Conservation (phyloP, 2,113 vertebrate species). For the Myrmecobius fasciatus region DNA sequence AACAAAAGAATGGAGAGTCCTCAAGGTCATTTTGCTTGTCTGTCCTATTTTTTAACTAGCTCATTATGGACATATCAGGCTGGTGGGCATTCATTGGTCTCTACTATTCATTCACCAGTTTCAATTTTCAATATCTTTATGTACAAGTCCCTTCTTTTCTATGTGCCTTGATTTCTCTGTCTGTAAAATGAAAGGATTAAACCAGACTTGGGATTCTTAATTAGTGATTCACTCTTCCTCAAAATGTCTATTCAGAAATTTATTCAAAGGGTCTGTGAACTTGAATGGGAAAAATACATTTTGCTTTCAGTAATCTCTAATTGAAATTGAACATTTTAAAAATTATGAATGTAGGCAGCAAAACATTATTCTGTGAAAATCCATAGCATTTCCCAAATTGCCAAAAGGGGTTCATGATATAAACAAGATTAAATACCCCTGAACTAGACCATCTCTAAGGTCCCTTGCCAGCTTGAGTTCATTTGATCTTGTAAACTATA, state of each 20-base stretch:
- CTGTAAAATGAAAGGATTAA: background rate
- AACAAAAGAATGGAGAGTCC: slow-evolving; percentile 45
- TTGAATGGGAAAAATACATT: background rate
- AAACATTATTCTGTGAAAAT: background rate
- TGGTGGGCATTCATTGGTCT: slow-evolving; percentile 30
- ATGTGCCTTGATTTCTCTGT: background rate
- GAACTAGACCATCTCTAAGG: background rate
- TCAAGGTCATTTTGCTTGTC: slow-evolving; percentile 50
- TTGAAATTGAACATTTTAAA: background rate
- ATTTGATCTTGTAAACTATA: slow-evolving; percentile 53
- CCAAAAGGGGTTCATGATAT: background rate
- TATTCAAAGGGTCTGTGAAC: background rate
- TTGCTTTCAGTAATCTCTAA: background rate
- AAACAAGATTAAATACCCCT: background rate
- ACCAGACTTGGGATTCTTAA: background rate
- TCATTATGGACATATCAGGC: slow-evolving; percentile 49
- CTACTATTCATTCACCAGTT: background rate
- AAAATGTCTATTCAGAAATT: background rate
- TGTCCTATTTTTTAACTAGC: slow-evolving; percentile 15
- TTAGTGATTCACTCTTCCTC: background rate
- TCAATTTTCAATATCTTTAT: background rate
- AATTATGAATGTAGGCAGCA: background rate
- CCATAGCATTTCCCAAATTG: background rate
- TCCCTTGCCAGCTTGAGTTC: slow-evolving; percentile 32
- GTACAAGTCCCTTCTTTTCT: background rate